Evolutionary conservation across 2,797 vertebrate species (phyloP), one percentile per base, ranked within the genome.

Genomic region (Carduelis carduelis): DNA sequence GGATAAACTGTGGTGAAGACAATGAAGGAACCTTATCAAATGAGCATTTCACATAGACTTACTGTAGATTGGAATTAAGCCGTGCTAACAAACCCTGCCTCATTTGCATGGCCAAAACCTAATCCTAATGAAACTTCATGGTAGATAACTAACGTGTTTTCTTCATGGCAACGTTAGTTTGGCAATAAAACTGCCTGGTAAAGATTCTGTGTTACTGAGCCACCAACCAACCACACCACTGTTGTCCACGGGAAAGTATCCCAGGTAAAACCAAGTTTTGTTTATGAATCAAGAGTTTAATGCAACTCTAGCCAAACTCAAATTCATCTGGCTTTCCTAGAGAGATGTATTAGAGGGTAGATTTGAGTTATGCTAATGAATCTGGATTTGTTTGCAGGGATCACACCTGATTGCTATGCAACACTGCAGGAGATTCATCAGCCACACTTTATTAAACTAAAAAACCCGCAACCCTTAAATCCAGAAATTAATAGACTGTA

Each of bases 11-110:
- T 87, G 90, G 86, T 55, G 91, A 97, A 97, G 95, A 97, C 97
- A 98, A 97, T 96, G 97, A 97, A 95, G 83, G 94, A 96, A 97
- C 97, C 97, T 97, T 98, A 98, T 97, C 97, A 96, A 98, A 98
- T 97, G 92, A 97, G 96, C 95, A 97, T 98, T 98, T 98, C 97
- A 95, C 97, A 97, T 97, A 83, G 96, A 98, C 96, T 98, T 98
- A 96, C 95, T 14, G 75, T 97, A 98, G 96, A 96, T 88, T 93
- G 96, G 94, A 97, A 97, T 94, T 96, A 95, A 96, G 94, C 80
- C 2, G 39, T 89, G 60, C 94, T 97, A 98, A 98, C 89, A 93
- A 98, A 96, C 96, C 89, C 96, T 97, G 93, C 96, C 94, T 98
- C 97, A 97, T 97, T 96, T 97, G 95, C 96, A 97, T 97, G 95